A percentile compares a stretch with the other conserved stretches of the same genome.
phyloP scores from a whole-genome alignment of 2,888 invertebrate genomes.

The Metalampra italica region DNA sequence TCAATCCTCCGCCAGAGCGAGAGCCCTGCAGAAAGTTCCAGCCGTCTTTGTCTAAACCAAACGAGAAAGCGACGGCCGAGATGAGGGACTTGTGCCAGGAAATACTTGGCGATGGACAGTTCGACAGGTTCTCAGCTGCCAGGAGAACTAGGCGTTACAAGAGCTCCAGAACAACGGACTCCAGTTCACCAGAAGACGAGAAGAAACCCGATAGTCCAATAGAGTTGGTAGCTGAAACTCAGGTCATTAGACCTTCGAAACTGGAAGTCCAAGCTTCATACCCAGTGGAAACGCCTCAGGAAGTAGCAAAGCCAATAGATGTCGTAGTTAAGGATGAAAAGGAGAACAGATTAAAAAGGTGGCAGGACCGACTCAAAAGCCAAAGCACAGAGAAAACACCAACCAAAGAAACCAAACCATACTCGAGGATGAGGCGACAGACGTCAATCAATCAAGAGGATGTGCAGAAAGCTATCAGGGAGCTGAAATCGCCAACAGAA shows the following conservation, averaged over 20 bases:
- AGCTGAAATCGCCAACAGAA: slow-evolving; percentile 81
- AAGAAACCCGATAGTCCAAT: slow-evolving; percentile 61
- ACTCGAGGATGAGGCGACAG: slow-evolving; percentile 79
- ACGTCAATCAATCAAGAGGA: slow-evolving; percentile 85
- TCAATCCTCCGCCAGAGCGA: slow-evolving; percentile 81
- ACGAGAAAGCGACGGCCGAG: slow-evolving; percentile 53
- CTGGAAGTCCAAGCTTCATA: slow-evolving; percentile 74
- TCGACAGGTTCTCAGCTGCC: slow-evolving; percentile 90
- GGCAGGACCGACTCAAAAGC: slow-evolving; percentile 84
- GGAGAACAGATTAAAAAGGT: slow-evolving; percentile 80
- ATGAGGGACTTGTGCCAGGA: slow-evolving; percentile 73
- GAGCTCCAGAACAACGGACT: slow-evolving; percentile 71
- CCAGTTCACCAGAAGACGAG: slow-evolving; percentile 78
- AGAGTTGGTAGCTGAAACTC: slow-evolving; percentile 75
- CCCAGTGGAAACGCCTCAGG: slow-evolving; percentile 55
- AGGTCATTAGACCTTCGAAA: slow-evolving; percentile 70
- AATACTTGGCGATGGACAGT: slow-evolving; percentile 85
- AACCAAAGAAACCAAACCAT: slow-evolving; percentile 65
- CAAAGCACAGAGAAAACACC: slow-evolving; percentile 67
- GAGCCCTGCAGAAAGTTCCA: slow-evolving; percentile 79
- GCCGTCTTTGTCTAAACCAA: slow-evolving; percentile 40
- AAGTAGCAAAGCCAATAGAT: slow-evolving; percentile 57
- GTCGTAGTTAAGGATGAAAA: slow-evolving; percentile 70
- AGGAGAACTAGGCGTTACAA: slow-evolving; percentile 90
- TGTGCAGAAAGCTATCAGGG: slow-evolving; percentile 82